These are phyloP conservation scores for Podotricha telesiphe DNA, from an alignment of 2,888 invertebrate genomes.

Conservation along the genomic window DNA sequence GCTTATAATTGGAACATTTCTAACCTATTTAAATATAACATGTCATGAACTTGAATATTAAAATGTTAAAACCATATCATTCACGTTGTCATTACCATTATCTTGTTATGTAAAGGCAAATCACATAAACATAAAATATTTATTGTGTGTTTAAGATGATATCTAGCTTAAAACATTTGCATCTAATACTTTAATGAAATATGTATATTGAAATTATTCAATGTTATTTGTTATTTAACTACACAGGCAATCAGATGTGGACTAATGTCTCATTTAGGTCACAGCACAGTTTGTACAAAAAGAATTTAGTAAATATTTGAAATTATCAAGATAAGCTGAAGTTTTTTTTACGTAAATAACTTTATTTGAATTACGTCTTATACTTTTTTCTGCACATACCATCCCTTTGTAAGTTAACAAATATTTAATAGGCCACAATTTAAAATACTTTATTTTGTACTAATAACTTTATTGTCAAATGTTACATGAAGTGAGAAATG, in stretches of 20 bases:
- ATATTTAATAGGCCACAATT: conserved; percentile 26
- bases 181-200: not conserved
- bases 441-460: conserved; percentile 50
- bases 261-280: not conserved
- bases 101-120: not conserved
- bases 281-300: not conserved
- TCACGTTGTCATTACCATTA: conserved; percentile 1
- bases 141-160: not conserved
- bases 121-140: not conserved
- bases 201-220: not conserved
- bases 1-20: no score
- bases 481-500: conserved; percentile 63
- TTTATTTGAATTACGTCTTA: not conserved
- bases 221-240: not conserved
- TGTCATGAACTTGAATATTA: no score
- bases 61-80: not conserved
- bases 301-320: conserved; percentile 1
- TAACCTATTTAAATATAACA: no score
- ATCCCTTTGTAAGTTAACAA: not conserved
- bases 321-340: not conserved
- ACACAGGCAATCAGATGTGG: not conserved
- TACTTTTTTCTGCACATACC: not conserved
- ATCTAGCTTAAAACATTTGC: not conserved
- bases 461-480: conserved; percentile 75
- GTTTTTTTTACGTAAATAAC: not conserved